Conservation (phyloP, 2,113 vertebrate genomes). For the Triplophysa tibetana region DNA sequence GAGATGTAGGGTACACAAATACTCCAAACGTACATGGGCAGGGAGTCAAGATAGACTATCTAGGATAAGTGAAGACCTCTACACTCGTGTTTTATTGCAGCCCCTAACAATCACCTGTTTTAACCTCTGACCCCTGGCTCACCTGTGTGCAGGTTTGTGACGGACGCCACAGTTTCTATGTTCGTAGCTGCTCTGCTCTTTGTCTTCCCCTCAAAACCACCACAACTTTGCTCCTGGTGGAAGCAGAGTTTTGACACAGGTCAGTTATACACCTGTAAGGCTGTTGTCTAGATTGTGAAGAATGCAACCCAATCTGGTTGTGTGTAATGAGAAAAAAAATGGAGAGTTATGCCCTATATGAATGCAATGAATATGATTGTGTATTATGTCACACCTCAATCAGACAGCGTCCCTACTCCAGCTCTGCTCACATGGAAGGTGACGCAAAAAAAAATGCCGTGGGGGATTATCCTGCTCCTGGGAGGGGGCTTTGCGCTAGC, state of each 20-base stretch:
- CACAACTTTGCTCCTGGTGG: conserved; percentile 73
- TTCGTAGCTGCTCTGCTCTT: conserved; percentile 84
- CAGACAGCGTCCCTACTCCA: conserved; percentile 51
- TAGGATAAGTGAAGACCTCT: no score
- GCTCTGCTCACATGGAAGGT: conserved; percentile 87
- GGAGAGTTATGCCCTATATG: not conserved
- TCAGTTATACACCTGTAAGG: conserved; percentile 16
- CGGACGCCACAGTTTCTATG: conserved; percentile 83
- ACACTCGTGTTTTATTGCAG: not conserved
- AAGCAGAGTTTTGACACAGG: conserved; percentile 59
- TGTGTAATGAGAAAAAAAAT: not conserved
- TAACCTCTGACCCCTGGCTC: conserved; percentile 4
- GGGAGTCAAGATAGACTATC: no score
- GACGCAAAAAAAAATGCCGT: conserved; percentile 89
- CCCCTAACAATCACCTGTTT: not conserved
- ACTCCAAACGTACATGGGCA: no score
- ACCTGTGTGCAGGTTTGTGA: conserved; percentile 75
- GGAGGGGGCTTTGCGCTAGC: conserved; percentile 96
- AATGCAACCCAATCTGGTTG: not conserved
- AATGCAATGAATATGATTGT: not conserved
- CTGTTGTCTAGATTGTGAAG: not conserved
- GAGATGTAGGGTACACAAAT: not conserved
- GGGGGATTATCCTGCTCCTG: conserved; percentile 90
- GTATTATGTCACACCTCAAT: conserved; percentile 51
- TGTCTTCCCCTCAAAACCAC: conserved; percentile 83